Conservation (phyloP, 2,888 invertebrate species). For the Augiades crinisus region DNA sequence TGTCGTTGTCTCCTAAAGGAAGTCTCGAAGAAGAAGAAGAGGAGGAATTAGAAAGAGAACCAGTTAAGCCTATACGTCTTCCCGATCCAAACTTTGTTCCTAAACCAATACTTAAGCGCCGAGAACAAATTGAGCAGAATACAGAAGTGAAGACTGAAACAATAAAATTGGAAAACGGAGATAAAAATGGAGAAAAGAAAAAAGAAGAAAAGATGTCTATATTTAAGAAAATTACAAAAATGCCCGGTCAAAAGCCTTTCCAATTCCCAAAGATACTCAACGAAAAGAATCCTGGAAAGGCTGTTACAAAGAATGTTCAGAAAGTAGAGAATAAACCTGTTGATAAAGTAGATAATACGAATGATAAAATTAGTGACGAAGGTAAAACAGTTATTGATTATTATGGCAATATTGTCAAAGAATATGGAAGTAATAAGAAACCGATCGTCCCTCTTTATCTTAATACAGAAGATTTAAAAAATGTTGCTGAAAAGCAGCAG, state of each 20-base stretch:
- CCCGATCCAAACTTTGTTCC: slow-evolving; percentile 87
- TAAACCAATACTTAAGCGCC: slow-evolving; percentile 89
- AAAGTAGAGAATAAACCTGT: slow-evolving; percentile 34
- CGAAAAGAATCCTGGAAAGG: slow-evolving; percentile 60
- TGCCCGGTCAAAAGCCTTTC: slow-evolving; percentile 61
- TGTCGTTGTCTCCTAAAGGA: slow-evolving; percentile 49
- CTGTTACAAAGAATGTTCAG: slow-evolving; percentile 35
- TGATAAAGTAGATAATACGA: slow-evolving; percentile 45
- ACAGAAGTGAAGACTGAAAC: slow-evolving; percentile 30
- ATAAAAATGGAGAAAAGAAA: slow-evolving; percentile 47
- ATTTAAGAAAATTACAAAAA: slow-evolving; percentile 69
- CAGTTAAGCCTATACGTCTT: slow-evolving; percentile 82
- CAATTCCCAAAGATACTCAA: slow-evolving; percentile 59
- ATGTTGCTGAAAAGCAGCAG: slow-evolving; percentile 78
- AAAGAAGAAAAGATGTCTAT: slow-evolving; percentile 63
- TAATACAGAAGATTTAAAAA: slow-evolving; percentile 83
- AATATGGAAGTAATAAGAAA: slow-evolving; percentile 81
- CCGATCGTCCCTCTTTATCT: slow-evolving; percentile 78
- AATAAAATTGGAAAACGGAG: slow-evolving; percentile 34
- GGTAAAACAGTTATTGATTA: slow-evolving; percentile 88
- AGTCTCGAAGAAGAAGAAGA: slow-evolving; percentile 60
- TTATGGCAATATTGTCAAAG: slow-evolving; percentile 90
- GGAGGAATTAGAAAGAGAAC: slow-evolving; percentile 76
- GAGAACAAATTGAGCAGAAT: slow-evolving; percentile 55
- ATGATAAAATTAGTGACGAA: slow-evolving; percentile 81